A percentile compares a stretch with the other conserved stretches of the same genome.
Evolutionary conservation across 2,797 vertebrate species (phyloP).

Genomic region (Lophotriccus pileatus): DNA sequence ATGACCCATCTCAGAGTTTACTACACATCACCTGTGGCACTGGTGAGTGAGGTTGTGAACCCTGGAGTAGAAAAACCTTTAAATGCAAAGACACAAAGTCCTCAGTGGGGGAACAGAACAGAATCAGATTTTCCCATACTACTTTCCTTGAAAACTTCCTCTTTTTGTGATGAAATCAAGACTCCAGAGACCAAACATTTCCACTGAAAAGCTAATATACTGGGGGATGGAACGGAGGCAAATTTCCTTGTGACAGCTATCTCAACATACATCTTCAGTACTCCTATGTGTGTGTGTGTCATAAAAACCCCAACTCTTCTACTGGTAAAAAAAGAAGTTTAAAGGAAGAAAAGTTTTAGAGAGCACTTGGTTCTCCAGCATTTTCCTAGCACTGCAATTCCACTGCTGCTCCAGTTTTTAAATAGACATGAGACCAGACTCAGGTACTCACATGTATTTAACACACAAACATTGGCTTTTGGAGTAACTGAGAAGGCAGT

Average conservation of each 20-base stretch:
- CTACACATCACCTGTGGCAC: not conserved
- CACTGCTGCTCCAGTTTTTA: not conserved
- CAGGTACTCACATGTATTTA: not conserved
- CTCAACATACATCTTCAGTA: not conserved
- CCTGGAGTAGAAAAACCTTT: not conserved
- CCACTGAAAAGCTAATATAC: not conserved
- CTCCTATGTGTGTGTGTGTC: not conserved
- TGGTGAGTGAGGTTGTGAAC: not conserved
- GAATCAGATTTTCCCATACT: not conserved
- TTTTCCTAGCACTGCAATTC: not conserved
- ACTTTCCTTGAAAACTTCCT: constrained; percentile 9
- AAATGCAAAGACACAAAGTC: not conserved
- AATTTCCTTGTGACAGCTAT: not conserved
- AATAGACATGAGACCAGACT: not conserved
- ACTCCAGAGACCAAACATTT: not conserved
- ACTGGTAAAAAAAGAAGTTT: not conserved
- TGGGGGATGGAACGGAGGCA: not conserved
- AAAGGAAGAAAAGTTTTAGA: not conserved
- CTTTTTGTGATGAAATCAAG: not conserved
- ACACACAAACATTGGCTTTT: not conserved
- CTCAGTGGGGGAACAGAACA: not conserved
- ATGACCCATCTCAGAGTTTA: not conserved
- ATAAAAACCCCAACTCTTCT: not conserved
- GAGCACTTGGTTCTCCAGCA: not conserved
- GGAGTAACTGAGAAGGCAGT: not conserved